Evolutionary conservation across 2,888 invertebrate species (phyloP), one percentile per base, ranked within the genome.

Genomic region (Brachyptera risi): DNA sequence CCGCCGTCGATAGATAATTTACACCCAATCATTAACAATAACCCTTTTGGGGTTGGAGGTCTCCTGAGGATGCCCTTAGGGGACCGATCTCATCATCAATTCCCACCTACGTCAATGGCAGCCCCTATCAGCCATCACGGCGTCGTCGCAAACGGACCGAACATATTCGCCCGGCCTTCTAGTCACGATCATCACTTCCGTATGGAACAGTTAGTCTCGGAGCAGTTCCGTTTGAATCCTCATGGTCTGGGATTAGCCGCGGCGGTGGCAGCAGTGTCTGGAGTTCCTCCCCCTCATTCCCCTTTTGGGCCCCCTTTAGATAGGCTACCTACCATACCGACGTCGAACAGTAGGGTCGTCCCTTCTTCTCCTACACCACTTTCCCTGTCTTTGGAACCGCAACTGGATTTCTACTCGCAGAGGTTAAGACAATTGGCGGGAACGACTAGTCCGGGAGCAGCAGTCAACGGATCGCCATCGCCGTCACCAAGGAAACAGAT

Each of bases 401-500:
- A 91, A 82, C 87, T 94, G 86, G 96, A 96, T 88, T 96, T 96
- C 88, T 97, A 96, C 87, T 96, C 96, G 82, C 95, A 96, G 88
- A 89, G 96, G 86, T 89, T 96, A 85, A 91, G 96, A 84, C 95
- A 96, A 86, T 88, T 96, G 83, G 96, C 96, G 83, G 88, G 88
- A 78, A 92, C 91, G 80, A 91, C 91, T 83, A 90, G 92, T 86
- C 92, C 92, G 83, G 91, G 92, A 82, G 89, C 89, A 83, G 82
- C 83, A 69, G 62, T 44, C 26, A 58, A 67, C 56, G 67, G 63
- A n/a, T 65, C 67, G 3, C 69, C 69, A 13, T 72, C 75, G 27
- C 74, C 75, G 47, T 74, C 75, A 3, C 73, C 74, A 3, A 68
- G 75, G 60, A 76, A 76, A 67, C 68, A 69, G 13, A 68, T 69